Evolutionary conservation across 2,888 invertebrate species (phyloP).

Genomic region (Fabriciana adippe): DNA sequence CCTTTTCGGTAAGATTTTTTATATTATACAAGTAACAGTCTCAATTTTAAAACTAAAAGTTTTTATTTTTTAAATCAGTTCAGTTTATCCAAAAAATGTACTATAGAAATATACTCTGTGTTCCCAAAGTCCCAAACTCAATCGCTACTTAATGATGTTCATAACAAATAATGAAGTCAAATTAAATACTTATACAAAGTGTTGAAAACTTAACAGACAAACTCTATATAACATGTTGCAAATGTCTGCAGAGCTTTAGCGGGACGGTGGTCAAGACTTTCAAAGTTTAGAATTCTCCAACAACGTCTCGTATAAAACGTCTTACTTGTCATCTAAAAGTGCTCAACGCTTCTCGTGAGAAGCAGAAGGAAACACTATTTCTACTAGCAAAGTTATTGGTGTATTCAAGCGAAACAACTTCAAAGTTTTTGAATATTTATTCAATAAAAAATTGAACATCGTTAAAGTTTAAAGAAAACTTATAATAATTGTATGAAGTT

Average conservation of each 20-base stretch:
- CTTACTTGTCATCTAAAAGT: slow-evolving; percentile 30
- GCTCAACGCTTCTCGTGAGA: slow-evolving; percentile 22
- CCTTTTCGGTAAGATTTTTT: too few relatives aligned
- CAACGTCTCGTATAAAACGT: slow-evolving; percentile 19
- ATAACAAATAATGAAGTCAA: too few relatives aligned
- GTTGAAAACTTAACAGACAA: neutral
- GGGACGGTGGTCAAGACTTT: slow-evolving; percentile 20
- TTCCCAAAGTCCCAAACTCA: too few relatives aligned
- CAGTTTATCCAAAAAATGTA: too few relatives aligned
- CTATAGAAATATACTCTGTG: too few relatives aligned
- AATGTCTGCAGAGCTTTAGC: slow-evolving; percentile 1
- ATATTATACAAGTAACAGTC: too few relatives aligned
- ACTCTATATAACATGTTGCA: neutral
- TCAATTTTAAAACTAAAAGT: too few relatives aligned
- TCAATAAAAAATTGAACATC: slow-evolving; percentile 1
- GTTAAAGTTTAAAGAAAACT: neutral
- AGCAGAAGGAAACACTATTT: slow-evolving; percentile 16
- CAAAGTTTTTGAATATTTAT: slow-evolving; percentile 10
- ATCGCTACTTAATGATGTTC: too few relatives aligned
- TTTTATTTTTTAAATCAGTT: too few relatives aligned
- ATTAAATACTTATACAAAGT: too few relatives aligned
- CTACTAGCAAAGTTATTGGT: slow-evolving; percentile 11
- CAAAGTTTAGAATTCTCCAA: slow-evolving; percentile 19
- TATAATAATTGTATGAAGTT: too few relatives aligned
- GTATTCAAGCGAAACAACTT: slow-evolving; percentile 1